Percentiles rank a stretch among this genome's conserved stretches.
Evolutionary conservation across 2,888 invertebrate genomes (phyloP).

Genomic region (Seladonia tumulorum): DNA sequence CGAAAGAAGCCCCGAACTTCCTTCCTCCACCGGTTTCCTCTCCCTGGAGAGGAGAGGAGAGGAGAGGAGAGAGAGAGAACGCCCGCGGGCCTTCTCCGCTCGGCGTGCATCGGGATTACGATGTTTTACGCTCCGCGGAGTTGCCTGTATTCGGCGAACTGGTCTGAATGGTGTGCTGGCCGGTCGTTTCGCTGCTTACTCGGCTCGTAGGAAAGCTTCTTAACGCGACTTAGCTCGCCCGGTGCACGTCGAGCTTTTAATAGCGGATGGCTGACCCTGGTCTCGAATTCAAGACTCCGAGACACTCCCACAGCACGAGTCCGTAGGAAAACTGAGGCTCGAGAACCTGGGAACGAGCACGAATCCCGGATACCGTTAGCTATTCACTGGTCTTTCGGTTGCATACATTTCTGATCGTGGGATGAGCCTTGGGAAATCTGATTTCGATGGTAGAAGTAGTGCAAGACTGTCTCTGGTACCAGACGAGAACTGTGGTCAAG

Average conservation of each 20-base stretch:
- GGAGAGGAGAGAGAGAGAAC: not conserved
- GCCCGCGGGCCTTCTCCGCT: not conserved
- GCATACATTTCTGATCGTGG: not conserved
- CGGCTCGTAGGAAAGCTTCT: slow-evolving; percentile 67
- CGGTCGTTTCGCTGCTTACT: slow-evolving; percentile 63
- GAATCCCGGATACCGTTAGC: not conserved
- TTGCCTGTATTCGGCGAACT: slow-evolving; percentile 16
- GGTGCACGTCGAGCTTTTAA: slow-evolving; percentile 51
- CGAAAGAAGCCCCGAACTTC: slow-evolving; percentile 41
- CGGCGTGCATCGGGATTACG: slow-evolving; percentile 55
- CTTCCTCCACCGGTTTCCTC: slow-evolving; percentile 1
- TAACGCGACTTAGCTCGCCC: slow-evolving; percentile 62
- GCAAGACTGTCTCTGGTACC: no score
- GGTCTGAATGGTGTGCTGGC: slow-evolving; percentile 18
- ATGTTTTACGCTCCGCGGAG: slow-evolving; percentile 55
- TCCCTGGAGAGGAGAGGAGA: not conserved
- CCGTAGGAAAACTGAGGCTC: not conserved
- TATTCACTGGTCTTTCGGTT: slow-evolving; percentile 2
- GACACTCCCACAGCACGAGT: not conserved
- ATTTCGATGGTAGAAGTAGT: no score
- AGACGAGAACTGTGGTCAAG: not conserved
- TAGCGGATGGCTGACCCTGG: slow-evolving; percentile 36
- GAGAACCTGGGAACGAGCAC: not conserved
- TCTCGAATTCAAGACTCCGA: slow-evolving; percentile 5
- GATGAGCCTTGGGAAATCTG: no score